A percentile compares a stretch with the other conserved stretches of the same genome.
Evolutionary conservation across 2,797 vertebrate genomes (phyloP).

Genomic region (Mormyrops boulengeri): DNA sequence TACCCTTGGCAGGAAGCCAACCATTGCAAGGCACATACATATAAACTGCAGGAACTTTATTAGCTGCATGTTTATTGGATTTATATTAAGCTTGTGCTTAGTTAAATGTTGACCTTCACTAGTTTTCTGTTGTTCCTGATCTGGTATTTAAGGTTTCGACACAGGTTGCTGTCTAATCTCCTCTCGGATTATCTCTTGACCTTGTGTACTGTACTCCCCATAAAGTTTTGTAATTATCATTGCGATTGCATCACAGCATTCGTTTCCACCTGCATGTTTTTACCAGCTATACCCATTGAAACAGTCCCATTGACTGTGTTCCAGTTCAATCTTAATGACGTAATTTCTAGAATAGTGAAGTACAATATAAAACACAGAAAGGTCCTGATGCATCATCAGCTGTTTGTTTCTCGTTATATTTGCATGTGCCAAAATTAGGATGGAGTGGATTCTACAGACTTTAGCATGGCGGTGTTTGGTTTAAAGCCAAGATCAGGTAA

Average conservation of each 20-base stretch:
- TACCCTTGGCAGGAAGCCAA: background rate
- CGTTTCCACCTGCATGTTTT: background rate
- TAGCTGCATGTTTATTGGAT: background rate
- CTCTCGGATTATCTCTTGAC: background rate
- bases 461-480: conserved; percentile 79
- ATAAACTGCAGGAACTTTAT: background rate
- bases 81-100: background rate
- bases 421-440: conserved; percentile 60
- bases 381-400: background rate
- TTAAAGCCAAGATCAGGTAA: conserved; percentile 94
- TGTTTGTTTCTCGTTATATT: background rate
- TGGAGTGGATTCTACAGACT: conserved; percentile 68
- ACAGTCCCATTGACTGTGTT: background rate
- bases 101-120: background rate
- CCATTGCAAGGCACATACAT: background rate
- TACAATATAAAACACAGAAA: background rate
- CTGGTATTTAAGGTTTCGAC: background rate
- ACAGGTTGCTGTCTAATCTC: background rate
- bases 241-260: background rate
- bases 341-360: background rate
- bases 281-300: background rate
- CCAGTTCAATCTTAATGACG: background rate
- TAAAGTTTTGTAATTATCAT: background rate
- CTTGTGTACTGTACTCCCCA: background rate
- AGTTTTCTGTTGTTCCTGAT: background rate